These are phyloP conservation scores for Pangasius larnaudii DNA, from an alignment of 2,797 vertebrate species.

Conservation along the genomic window DNA sequence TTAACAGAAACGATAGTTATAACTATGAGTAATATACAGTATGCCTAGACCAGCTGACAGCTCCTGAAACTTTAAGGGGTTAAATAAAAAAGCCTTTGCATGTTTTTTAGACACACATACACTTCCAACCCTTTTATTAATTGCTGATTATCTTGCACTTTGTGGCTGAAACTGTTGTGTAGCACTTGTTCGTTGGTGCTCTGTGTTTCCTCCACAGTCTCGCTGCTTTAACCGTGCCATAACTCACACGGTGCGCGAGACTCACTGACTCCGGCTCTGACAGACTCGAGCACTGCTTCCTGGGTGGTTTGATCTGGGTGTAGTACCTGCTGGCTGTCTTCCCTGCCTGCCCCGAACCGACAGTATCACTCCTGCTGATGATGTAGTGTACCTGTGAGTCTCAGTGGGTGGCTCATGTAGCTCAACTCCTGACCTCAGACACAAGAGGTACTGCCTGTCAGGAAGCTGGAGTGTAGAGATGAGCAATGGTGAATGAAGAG, in stretches of 20 bases:
- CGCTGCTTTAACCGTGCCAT: conserved; percentile 29
- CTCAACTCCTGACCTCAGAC: conserved; percentile 49
- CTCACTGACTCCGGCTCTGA: conserved; percentile 48
- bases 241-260: conserved; percentile 47
- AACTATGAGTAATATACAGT: neutral
- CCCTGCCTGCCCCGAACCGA: conserved; percentile 38
- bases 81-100: neutral
- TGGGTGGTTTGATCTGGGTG: conserved; percentile 59
- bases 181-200: conserved; percentile 44
- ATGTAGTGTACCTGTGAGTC: conserved; percentile 52
- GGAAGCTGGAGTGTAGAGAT: conserved; percentile 7
- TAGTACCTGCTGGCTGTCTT: conserved; percentile 58
- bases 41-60: neutral
- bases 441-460: conserved; percentile 36
- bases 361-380: conserved; percentile 46
- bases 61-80: neutral
- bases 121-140: conserved; percentile 14
- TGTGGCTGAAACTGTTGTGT: conserved; percentile 38
- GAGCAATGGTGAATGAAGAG: conserved; percentile 24
- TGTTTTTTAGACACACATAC: neutral
- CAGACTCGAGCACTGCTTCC: conserved; percentile 51
- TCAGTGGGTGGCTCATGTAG: conserved; percentile 53
- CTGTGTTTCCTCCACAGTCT: conserved; percentile 45
- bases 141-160: conserved; percentile 29
- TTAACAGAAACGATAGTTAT: neutral